Base-by-base conservation (phyloP, 23 tunicate species). In the Oikopleura dioica region DNA sequence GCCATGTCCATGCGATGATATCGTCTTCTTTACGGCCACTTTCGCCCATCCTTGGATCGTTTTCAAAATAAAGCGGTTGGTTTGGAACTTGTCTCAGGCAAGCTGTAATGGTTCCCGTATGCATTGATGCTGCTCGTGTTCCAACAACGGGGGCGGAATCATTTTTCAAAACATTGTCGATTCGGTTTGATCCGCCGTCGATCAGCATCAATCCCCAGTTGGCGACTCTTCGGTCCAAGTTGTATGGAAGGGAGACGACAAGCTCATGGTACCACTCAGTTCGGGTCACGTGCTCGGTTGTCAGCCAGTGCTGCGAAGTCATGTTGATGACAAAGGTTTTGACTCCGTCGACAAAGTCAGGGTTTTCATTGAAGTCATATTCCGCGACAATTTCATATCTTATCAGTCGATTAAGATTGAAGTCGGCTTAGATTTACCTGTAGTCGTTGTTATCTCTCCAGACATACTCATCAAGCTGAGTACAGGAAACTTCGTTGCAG, bases 251-350 rank as follows among this genome's bases (percentile, higher is more conserved):
- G 80, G 81, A 80, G 69, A 88, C 55, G 69, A 88, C 69, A 23
- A 88, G 79, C 36, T 69, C 84, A 69, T 88, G 95, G 85, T 87
- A 88, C 95, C 95, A 88, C 1, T 83, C 35, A 0, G 95, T 83
- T 1, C 95, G 77, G 68, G 75, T 78, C 35, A 87, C 84, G 69
- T 88, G 87, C 55, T 75, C 69, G 37, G 81, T 87, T 67, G 95
- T 88, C 36, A 88, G 79, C 95, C 95, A 88, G 37, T 68, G 59
- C 38, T 88, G 95, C 69, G 87, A 83, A 50, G 95, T 88, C 95
- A 88, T 88, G 50, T 88, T 88, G 35, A 88, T 59, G 21, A 88
- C 37, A 75, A 83, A 83, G 33, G 95, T 80, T 38, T 85, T 83
- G 35, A 83, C 86, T n/a, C n/a, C n/a, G n/a, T n/a, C n/a, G n/a